These are phyloP conservation scores for Meiosimyza decipiens DNA, from an alignment of 2,888 invertebrate species.

Conservation along the genomic window DNA sequence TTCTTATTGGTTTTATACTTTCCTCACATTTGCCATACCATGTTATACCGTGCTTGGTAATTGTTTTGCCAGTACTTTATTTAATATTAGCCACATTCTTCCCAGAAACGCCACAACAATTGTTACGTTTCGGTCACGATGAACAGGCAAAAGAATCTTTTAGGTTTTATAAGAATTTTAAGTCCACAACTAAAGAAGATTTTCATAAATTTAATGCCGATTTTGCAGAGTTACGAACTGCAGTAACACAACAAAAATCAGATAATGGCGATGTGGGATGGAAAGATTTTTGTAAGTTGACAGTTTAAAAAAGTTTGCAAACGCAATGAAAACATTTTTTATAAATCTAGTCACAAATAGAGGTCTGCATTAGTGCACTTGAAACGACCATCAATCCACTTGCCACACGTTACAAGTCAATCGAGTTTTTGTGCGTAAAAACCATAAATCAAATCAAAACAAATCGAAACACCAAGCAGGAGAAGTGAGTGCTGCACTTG, in stretches of 20 bases:
- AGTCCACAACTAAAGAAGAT: slow-evolving; percentile 50
- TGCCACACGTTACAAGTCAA: too few species aligned
- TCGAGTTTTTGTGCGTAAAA: too few species aligned
- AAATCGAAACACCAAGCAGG: too few species aligned
- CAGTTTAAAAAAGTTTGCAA: neutral
- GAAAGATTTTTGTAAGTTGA: slow-evolving; percentile 50
- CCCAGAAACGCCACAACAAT: slow-evolving; percentile 61
- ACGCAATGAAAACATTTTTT: too few species aligned
- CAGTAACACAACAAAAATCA: slow-evolving; percentile 37
- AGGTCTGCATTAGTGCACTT: too few species aligned
- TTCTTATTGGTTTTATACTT: slow-evolving; percentile 57
- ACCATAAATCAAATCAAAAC: too few species aligned
- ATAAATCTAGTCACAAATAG: too few species aligned
- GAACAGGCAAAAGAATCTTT: slow-evolving; percentile 55
- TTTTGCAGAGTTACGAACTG: slow-evolving; percentile 39
- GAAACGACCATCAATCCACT: too few species aligned
- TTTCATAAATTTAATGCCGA: slow-evolving; percentile 44
- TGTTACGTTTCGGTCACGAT: slow-evolving; percentile 49
- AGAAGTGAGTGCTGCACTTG: too few species aligned
- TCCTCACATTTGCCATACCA: slow-evolving; percentile 58
- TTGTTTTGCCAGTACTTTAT: slow-evolving; percentile 56
- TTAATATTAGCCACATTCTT: slow-evolving; percentile 50
- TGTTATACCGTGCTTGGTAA: slow-evolving; percentile 56
- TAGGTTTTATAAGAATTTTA: slow-evolving; percentile 58
- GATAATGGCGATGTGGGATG: slow-evolving; percentile 45